Percentiles rank a stretch among this genome's conserved stretches.
phyloP scores from a whole-genome alignment of 2,797 vertebrate species.

The Malurus leucopterus region DNA sequence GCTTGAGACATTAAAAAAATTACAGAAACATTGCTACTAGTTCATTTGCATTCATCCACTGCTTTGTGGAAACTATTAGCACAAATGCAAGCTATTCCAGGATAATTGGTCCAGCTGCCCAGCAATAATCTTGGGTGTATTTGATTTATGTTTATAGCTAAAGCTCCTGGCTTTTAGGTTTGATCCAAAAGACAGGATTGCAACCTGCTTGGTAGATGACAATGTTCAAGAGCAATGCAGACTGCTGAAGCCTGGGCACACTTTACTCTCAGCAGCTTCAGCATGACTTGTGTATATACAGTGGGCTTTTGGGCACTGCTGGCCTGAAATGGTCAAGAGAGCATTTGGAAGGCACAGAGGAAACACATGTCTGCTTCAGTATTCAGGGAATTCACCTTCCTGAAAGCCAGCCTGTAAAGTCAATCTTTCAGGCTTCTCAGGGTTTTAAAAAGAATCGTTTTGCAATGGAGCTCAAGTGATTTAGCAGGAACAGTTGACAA shows the following conservation, averaged over 20 bases:
- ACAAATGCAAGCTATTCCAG: background rate
- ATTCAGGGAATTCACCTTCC: background rate
- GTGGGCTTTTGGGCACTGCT: background rate
- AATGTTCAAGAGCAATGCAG: background rate
- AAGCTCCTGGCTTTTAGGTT: background rate
- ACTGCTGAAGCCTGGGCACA: background rate
- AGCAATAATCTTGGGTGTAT: background rate
- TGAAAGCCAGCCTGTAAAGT: background rate
- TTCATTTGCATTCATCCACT: background rate
- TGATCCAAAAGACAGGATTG: background rate
- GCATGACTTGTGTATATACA: background rate
- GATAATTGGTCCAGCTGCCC: background rate
- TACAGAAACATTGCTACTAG: background rate
- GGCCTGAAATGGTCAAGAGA: background rate
- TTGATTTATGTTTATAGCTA: background rate
- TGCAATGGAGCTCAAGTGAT: background rate
- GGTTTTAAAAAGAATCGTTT: background rate
- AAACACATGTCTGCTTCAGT: background rate
- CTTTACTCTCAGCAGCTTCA: background rate
- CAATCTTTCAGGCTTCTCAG: background rate
- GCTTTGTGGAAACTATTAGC: background rate
- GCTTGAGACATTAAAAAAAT: background rate
- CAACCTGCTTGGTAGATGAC: background rate
- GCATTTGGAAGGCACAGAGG: background rate
- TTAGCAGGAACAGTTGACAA: background rate